Conservation (phyloP, 2,888 invertebrate genomes). For the Argyresthia albistria region DNA sequence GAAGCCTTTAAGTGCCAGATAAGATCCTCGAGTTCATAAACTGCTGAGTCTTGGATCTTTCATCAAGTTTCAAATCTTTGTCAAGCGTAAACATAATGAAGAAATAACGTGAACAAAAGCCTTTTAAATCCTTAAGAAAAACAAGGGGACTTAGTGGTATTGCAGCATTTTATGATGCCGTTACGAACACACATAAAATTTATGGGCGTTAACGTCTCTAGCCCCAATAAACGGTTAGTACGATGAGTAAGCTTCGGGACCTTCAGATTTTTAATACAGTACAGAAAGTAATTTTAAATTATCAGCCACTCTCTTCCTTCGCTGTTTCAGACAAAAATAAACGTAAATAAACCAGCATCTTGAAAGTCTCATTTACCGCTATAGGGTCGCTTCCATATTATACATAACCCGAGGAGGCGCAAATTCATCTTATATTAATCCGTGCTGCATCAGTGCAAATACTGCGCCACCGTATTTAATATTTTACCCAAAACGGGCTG, state of each 20-base stretch:
- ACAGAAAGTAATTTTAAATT: neutral
- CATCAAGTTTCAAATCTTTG: too few relatives aligned
- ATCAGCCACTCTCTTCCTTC: neutral
- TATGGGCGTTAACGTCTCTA: slow-evolving; percentile 59
- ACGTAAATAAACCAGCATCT: neutral
- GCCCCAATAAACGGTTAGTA: slow-evolving; percentile 56
- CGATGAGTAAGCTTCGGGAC: slow-evolving; percentile 26
- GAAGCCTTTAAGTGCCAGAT: too few relatives aligned
- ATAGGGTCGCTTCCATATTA: neutral
- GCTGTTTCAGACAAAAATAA: neutral
- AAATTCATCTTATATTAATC: slow-evolving; percentile 59
- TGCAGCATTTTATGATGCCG: slow-evolving; percentile 55
- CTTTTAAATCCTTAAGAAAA: slow-evolving; percentile 42
- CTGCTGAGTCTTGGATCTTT: too few relatives aligned
- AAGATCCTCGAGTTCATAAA: too few relatives aligned
- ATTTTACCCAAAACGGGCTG: slow-evolving; percentile 63
- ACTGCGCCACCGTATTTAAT: slow-evolving; percentile 51
- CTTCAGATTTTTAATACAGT: neutral
- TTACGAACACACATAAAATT: slow-evolving; percentile 57
- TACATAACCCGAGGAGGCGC: slow-evolving; percentile 19
- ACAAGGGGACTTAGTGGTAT: slow-evolving; percentile 53
- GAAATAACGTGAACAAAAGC: slow-evolving; percentile 7
- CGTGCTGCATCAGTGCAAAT: slow-evolving; percentile 41
- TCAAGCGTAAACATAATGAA: too few relatives aligned
- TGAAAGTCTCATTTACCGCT: neutral